These are phyloP conservation scores for Lepus americanus DNA, from an alignment of 2,113 vertebrate genomes.

Conservation along the genomic window DNA sequence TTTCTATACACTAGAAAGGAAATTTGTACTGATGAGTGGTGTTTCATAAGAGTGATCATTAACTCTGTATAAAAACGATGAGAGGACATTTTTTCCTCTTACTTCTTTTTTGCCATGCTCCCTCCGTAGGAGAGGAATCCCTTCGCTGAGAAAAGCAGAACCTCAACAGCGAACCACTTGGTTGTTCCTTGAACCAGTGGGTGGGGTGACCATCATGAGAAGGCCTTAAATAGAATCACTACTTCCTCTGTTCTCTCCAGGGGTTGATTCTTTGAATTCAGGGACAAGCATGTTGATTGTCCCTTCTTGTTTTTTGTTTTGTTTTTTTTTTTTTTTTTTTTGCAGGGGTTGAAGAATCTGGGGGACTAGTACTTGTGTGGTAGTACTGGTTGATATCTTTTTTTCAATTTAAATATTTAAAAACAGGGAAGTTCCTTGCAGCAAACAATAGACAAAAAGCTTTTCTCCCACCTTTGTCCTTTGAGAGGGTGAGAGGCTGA, in stretches of 20 bases:
- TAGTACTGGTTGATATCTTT: not conserved
- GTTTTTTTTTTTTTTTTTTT: too few species aligned
- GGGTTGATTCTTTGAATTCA: not conserved
- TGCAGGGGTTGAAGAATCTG: too few species aligned
- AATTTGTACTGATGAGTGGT: not conserved
- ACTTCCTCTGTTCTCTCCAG: not conserved
- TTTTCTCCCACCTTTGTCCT: not conserved
- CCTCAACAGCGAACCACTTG: not conserved
- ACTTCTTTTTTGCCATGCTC: not conserved
- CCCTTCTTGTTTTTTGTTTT: not conserved
- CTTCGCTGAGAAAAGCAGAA: constrained; percentile 36
- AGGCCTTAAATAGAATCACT: not conserved
- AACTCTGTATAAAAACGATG: not conserved
- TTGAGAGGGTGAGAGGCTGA: not conserved
- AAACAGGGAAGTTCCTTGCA: not conserved
- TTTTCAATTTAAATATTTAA: constrained; percentile 8
- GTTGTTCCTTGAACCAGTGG: constrained; percentile 12
- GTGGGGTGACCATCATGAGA: constrained; percentile 15
- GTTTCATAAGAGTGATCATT: not conserved
- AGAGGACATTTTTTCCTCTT: not conserved
- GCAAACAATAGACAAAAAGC: too few species aligned
- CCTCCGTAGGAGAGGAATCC: not conserved
- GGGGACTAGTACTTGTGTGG: not conserved
- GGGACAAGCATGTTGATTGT: not conserved
- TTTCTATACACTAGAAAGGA: not conserved